These are phyloP conservation scores for Cirrhinus molitorella DNA, from an alignment of 2,797 vertebrate genomes.

Conservation along the genomic window DNA sequence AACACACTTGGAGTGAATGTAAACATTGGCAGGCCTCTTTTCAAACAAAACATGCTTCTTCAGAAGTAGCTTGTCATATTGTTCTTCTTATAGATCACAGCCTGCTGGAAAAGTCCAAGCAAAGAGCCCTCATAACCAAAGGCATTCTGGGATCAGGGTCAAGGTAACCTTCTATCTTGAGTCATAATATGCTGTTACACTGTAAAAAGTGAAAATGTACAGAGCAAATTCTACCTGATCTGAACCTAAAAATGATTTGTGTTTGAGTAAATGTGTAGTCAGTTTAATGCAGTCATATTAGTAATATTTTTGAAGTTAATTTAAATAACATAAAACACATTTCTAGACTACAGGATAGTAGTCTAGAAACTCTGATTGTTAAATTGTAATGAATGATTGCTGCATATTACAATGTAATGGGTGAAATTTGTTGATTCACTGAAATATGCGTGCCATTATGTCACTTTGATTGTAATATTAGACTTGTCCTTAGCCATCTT, in stretches of 20 bases:
- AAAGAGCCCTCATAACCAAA: constrained; percentile 72
- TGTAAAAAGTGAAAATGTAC: not conserved
- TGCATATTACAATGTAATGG: not conserved
- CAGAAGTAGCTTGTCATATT: not conserved
- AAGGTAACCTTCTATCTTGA: constrained; percentile 37
- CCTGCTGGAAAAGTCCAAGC: constrained; percentile 80
- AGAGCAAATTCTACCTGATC: not conserved
- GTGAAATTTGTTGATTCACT: not conserved
- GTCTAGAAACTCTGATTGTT: not conserved
- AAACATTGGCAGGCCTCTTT: not conserved
- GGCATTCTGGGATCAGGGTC: constrained; percentile 66
- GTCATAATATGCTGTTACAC: not conserved
- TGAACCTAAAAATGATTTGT: not conserved
- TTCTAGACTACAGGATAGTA: not conserved
- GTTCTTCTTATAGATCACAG: constrained; percentile 73
- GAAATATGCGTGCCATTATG: not conserved
- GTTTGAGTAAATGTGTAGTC: too few species aligned
- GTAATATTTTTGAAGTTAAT: not conserved
- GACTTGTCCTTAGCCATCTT: too few species aligned
- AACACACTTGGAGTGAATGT: not conserved
- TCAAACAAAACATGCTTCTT: not conserved
- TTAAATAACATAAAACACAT: not conserved
- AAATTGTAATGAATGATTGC: not conserved
- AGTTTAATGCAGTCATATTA: not conserved
- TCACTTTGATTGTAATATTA: not conserved